A percentile compares a stretch with the other conserved stretches of the same genome.
Conservation (phyloP, 1,140 invertebrate species). For the Plectus sambesii region DNA sequence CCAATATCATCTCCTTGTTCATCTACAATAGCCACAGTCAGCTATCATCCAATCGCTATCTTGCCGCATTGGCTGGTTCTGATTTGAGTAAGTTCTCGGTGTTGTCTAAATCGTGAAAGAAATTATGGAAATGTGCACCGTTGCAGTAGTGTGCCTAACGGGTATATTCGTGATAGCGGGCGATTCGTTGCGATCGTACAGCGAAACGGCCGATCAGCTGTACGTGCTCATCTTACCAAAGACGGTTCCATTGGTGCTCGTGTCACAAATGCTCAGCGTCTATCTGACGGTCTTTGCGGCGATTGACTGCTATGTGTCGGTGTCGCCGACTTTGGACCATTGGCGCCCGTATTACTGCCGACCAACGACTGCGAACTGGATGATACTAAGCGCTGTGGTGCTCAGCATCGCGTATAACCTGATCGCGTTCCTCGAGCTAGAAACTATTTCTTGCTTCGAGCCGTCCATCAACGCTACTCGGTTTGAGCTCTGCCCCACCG, state of each 20-base stretch:
- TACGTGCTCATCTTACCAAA: constrained; percentile 31
- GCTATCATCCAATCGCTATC: constrained; percentile 16
- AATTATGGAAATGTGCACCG: constrained; percentile 3
- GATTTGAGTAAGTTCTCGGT: constrained; percentile 22
- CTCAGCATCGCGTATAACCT: constrained; percentile 24
- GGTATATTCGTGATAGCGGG: constrained; percentile 33
- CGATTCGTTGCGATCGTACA: constrained; percentile 28
- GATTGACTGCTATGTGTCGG: constrained; percentile 28
- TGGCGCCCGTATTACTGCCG: constrained; percentile 21
- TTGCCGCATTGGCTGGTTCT: constrained; percentile 17
- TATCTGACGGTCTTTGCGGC: constrained; percentile 35
- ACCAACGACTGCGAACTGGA: constrained; percentile 14
- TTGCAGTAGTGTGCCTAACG: constrained; percentile 30
- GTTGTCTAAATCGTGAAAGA: no score
- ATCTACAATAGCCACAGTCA: constrained; percentile 19
- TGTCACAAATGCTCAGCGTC: constrained; percentile 35
- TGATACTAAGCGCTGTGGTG: constrained; percentile 16
- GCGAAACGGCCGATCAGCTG: constrained; percentile 29
- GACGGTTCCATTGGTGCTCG: constrained; percentile 28
- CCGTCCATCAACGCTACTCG: constrained; percentile 7
- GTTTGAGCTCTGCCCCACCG: constrained; percentile 32
- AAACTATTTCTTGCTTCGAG: constrained; percentile 28
- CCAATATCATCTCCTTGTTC: constrained; percentile 20
- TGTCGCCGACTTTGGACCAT: constrained; percentile 15
- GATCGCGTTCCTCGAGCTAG: constrained; percentile 27